These are phyloP conservation scores for Probosciger aterrimus DNA, from an alignment of 2,113 vertebrate genomes.

Conservation along the genomic window DNA sequence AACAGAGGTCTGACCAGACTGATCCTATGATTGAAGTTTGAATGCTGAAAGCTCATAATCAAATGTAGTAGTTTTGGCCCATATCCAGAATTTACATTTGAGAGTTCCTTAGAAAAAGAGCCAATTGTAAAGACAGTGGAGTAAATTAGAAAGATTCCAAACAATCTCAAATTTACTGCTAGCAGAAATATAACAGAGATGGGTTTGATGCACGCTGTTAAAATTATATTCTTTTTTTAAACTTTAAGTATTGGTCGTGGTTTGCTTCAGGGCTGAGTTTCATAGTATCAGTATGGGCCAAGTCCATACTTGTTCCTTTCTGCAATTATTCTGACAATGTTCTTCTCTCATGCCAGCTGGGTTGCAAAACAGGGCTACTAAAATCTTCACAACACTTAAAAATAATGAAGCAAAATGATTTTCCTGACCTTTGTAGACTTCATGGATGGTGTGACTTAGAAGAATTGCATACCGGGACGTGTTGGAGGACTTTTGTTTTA, in stretches of 20 bases:
- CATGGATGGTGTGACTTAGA: neutral
- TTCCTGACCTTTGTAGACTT: neutral
- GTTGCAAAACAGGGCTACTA: neutral
- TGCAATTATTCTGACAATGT: neutral
- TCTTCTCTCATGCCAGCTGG: neutral
- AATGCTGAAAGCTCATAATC: neutral
- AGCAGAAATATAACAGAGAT: neutral
- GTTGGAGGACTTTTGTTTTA: neutral
- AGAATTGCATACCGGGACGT: neutral
- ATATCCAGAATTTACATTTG: neutral
- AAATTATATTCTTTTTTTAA: neutral
- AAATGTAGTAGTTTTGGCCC: constrained; percentile 7
- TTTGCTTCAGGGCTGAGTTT: neutral
- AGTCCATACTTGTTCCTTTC: neutral
- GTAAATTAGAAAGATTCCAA: neutral
- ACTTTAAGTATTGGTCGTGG: neutral
- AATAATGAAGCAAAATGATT: constrained; percentile 12
- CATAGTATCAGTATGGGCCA: neutral
- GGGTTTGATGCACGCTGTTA: neutral
- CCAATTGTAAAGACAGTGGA: neutral
- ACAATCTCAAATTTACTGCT: neutral
- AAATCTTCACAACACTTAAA: neutral
- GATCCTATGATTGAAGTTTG: neutral
- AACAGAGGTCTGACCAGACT: neutral
- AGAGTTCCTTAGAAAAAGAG: neutral